Percentiles rank a stretch among this genome's conserved stretches.
Conservation (phyloP, 2,888 invertebrate genomes). For the Diarsia rubi region DNA sequence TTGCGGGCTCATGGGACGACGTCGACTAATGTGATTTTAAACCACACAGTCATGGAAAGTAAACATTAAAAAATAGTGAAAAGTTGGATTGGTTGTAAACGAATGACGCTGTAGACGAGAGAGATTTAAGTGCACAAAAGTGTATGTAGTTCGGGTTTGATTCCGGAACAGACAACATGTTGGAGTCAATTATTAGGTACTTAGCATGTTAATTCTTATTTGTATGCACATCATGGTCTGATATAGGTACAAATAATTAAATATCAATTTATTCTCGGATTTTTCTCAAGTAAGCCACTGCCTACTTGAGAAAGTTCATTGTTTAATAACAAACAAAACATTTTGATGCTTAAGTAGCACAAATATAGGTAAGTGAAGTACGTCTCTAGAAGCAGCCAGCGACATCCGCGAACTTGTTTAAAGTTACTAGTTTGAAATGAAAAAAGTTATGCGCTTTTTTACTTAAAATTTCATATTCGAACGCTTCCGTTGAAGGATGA, state of each 20-base stretch:
- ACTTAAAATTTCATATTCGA: slow-evolving; percentile 50
- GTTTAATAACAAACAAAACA: slow-evolving; percentile 2
- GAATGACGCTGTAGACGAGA: background rate
- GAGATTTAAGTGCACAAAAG: background rate
- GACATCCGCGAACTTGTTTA: slow-evolving; percentile 45
- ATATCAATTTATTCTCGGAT: background rate
- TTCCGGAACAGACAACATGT: background rate
- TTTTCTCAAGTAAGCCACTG: background rate
- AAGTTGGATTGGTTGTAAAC: background rate
- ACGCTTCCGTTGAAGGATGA: slow-evolving; percentile 28
- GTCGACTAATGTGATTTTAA: slow-evolving; percentile 42
- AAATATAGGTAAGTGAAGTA: slow-evolving; percentile 9
- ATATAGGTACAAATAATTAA: background rate
- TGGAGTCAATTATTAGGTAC: no score
- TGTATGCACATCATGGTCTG: no score
- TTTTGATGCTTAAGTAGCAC: background rate
- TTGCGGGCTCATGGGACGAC: slow-evolving; percentile 21
- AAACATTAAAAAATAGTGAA: background rate
- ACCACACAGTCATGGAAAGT: slow-evolving; percentile 9
- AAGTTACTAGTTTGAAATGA: slow-evolving; percentile 57
- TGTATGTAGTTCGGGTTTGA: background rate
- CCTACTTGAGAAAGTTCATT: background rate
- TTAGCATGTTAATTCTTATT: background rate
- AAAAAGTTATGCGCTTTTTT: slow-evolving; percentile 56
- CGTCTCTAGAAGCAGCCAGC: slow-evolving; percentile 20